A percentile compares a stretch with the other conserved stretches of the same genome.
phyloP scores from a whole-genome alignment of 1,140 invertebrate genomes.

The Diploscapter pachys region DNA sequence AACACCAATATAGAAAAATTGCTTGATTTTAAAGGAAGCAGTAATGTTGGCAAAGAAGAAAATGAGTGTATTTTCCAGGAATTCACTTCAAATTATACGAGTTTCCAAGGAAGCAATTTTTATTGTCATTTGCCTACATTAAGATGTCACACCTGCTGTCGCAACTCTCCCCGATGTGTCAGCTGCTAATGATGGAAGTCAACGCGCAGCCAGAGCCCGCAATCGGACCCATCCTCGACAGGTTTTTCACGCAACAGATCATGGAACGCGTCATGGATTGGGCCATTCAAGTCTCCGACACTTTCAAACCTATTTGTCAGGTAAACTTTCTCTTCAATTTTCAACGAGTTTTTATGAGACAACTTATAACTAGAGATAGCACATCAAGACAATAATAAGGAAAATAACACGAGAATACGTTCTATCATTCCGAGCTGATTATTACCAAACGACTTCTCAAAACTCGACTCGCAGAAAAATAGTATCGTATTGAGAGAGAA shows the following conservation, averaged over 20 bases:
- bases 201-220: conserved; percentile 51
- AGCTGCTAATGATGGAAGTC: conserved; percentile 79
- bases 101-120: conserved; percentile 9
- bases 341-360: too few relatives aligned
- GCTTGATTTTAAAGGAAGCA: too few relatives aligned
- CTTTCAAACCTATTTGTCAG: conserved; percentile 73
- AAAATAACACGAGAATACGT: too few relatives aligned
- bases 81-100: not conserved
- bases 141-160: conserved; percentile 13
- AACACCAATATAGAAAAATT: too few relatives aligned
- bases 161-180: conserved; percentile 82
- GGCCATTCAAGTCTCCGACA: conserved; percentile 68
- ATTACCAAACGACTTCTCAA: too few relatives aligned
- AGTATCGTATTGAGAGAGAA: too few relatives aligned
- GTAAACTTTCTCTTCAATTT: conserved; percentile 19
- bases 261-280: conserved; percentile 64
- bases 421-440: too few relatives aligned
- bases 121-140: not conserved
- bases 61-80: too few relatives aligned
- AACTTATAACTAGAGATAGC: too few relatives aligned
- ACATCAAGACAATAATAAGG: too few relatives aligned
- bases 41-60: too few relatives aligned
- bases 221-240: conserved; percentile 63
- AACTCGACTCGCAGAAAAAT: too few relatives aligned
- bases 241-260: conserved; percentile 60